Evolutionary conservation across 2,888 invertebrate species (phyloP), one percentile per base, ranked within the genome.

Genomic region (Lasius platythorax): DNA sequence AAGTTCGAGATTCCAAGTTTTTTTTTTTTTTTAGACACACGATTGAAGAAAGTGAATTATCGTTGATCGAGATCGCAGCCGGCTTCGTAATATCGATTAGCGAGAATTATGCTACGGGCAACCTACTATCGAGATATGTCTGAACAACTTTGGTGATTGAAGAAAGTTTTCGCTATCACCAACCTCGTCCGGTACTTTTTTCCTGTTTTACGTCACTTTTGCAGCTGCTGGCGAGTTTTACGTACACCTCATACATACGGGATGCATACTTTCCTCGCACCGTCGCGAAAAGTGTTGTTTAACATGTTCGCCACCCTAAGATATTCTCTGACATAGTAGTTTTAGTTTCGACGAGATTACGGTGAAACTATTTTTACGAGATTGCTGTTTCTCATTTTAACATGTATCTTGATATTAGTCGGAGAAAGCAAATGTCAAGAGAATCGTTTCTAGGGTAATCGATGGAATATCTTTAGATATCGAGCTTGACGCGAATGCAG

Each of bases 211-310:
- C 46, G 28, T 33, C 66, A 37, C 66, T 66, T 66, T 66, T 53
- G 53, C 53, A 53, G 43, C 67, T 46, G 67, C 18, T 46, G 46
- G 46, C 67, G 67, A 28, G 46, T 68, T 68, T 68, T 46, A 68
- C 67, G 46, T 46, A 46, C 67, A 46, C 28, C 23, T 28, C 67
- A 15, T 28, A 43, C 67, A 43, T 67, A 43, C 67, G 28, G 43
- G 18, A 46, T 46, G 23, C 18, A 46, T 18, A 46, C 43, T 46
- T 67, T 46, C 40, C 67, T 43, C 67, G 5, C 28, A 18, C 46
- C 4, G 18, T 28, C 3, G 46, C 33, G 28, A 53, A 53, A 53
- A 53, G 50, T 50, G 50, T 30, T 50, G n/a, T 68, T 50, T 50
- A 18, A 30, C 43, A 28, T 18, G 18, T 50, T 46, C 23, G 28